These are phyloP conservation scores for Hypocryptadius cinnamomeus DNA, from an alignment of 2,113 vertebrate species.

Conservation along the genomic window DNA sequence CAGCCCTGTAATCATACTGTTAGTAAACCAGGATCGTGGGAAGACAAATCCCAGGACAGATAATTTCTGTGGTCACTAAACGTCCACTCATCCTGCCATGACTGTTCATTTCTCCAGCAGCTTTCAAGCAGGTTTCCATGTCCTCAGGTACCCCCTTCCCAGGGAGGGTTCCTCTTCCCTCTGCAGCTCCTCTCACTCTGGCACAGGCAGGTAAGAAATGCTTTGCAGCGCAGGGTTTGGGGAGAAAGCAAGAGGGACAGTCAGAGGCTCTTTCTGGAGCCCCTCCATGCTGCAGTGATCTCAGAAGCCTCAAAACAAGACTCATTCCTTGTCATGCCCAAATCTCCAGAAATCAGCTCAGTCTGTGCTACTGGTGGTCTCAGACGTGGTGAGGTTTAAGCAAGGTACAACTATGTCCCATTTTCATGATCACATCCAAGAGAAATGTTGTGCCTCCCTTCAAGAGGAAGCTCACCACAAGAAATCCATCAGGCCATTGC, in stretches of 20 bases:
- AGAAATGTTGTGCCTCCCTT: not conserved
- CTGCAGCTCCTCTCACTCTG: not conserved
- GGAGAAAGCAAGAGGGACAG: not conserved
- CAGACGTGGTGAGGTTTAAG: not conserved
- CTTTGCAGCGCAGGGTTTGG: not conserved
- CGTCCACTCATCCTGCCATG: not conserved
- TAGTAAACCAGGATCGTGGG: not conserved
- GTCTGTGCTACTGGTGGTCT: not conserved
- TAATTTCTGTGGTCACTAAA: not conserved
- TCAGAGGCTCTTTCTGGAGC: not conserved
- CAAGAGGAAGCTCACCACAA: not conserved
- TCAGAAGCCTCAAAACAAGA: not conserved
- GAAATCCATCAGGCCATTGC: not conserved
- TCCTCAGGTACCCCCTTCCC: not conserved
- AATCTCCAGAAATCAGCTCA: not conserved
- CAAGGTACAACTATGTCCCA: not conserved
- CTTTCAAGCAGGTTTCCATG: not conserved
- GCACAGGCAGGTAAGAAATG: not conserved
- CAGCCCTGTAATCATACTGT: not conserved
- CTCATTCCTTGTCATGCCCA: not conserved
- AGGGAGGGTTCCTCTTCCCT: not conserved
- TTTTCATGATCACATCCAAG: not conserved
- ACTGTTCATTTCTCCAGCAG: not conserved
- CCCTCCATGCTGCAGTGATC: not conserved
- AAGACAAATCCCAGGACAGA: not conserved